Evolutionary conservation across 2,888 invertebrate species (phyloP), one percentile per base, ranked within the genome.

Genomic region (Drosophila niveifrons): DNA sequence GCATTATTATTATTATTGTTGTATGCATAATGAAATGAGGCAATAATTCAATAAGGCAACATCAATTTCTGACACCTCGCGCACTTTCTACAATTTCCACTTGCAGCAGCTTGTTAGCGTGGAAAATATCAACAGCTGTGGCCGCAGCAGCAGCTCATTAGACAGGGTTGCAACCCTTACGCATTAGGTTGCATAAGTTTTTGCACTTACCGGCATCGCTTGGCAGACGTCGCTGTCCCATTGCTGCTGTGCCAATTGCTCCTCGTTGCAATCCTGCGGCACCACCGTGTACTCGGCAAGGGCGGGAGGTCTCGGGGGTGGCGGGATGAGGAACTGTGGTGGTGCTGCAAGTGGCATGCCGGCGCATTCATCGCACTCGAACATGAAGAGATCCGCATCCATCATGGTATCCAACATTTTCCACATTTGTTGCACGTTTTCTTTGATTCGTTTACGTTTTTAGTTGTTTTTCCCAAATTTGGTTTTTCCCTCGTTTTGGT

Each of bases 141-240:
- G 36, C 34, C 3, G 6, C 23, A 6, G 4, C 23, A 6, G 6
- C 28, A 29, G 68, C 67, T 74, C 69, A 74, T 75, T 84, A 78
- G 52, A 7, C 3, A 56, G 7, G 83, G 87, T 88, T 79, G 88
- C 75, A 70, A 72, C 82, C 75, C 75, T 72, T 36, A 4, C 11
- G 8, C 9, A 31, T 31, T 31, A 31, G 31, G 10, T 8, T 31
- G 23, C 10, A 31, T 11, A 36, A 13, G 39, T 23, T 18, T 41
- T 41, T 7, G 39, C 11, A 91, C 92, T 92, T 70, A 92, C 92
- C 91, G 92, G 92, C 88, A 92, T 91, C 63, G 92, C 91, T 79
- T 92, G 92, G 72, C 92, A 92, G 89, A 92, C 91, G 75, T 92
- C 92, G 76, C 90, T 90, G 64, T 92, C 91, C 91, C 91, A 92